phyloP scores from a whole-genome alignment of 2,797 vertebrate genomes.

The Vipera latastei region DNA sequence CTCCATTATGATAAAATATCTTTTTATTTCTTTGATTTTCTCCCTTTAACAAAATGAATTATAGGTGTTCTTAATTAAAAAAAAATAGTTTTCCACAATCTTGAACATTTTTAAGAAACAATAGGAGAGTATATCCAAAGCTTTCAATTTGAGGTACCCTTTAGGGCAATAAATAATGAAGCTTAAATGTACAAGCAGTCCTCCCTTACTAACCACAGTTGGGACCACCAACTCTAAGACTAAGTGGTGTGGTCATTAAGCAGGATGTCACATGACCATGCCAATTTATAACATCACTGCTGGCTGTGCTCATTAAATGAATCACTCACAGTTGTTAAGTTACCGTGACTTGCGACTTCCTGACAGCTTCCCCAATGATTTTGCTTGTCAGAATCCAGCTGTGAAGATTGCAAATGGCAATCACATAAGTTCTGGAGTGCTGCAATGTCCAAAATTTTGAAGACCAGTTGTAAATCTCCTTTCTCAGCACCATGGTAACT shows the following conservation, averaged over 20 bases:
- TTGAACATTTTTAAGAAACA: not conserved
- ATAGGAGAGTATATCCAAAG: not conserved
- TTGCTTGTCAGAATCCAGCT: not conserved
- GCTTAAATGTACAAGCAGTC: not conserved
- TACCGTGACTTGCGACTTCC: not conserved
- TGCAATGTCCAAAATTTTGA: not conserved
- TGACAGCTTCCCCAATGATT: not conserved
- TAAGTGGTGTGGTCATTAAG: not conserved
- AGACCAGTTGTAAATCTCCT: not conserved
- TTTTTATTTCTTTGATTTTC: not conserved
- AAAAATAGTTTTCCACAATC: not conserved
- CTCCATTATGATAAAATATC: not conserved
- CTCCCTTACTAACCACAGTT: too few relatives aligned
- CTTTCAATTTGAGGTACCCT: not conserved
- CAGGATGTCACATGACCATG: too few relatives aligned
- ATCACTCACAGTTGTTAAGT: not conserved
- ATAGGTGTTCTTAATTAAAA: not conserved
- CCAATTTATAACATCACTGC: too few relatives aligned
- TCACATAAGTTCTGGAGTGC: not conserved
- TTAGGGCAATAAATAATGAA: not conserved
- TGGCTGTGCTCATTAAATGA: too few relatives aligned
- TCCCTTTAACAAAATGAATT: not conserved
- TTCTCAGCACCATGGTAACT: not conserved
- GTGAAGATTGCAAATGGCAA: not conserved
- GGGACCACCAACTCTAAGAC: not conserved